Evolutionary conservation across 1,140 invertebrate species (phyloP).

Genomic region (Planococcus citri): DNA sequence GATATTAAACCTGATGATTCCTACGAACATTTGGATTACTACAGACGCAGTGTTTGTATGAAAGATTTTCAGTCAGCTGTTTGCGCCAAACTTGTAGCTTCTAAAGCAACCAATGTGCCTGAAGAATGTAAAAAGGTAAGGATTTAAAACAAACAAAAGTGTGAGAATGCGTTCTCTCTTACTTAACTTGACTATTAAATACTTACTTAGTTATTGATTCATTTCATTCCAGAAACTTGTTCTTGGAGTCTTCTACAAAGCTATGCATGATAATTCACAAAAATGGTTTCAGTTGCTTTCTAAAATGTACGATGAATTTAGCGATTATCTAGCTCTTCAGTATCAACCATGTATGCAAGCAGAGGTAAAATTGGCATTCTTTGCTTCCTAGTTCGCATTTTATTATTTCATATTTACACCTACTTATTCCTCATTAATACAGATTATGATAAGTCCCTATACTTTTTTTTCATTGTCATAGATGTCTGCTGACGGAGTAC

Average conservation of each 20-base stretch:
- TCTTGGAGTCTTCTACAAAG: background rate
- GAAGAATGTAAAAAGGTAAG: background rate
- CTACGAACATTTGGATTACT: background rate
- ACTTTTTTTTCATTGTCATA: too few species aligned
- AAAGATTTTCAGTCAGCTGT: background rate
- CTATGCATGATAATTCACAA: background rate
- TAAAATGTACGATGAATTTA: too few species aligned
- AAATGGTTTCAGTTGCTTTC: background rate
- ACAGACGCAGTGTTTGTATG: background rate
- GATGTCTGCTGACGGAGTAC: too few species aligned
- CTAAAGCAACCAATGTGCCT: background rate
- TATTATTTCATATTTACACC: too few species aligned
- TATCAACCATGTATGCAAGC: too few species aligned
- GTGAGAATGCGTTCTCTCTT: too few species aligned
- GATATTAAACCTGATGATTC: background rate
- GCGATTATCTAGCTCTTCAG: too few species aligned
- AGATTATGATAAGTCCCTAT: too few species aligned
- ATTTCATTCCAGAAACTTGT: background rate
- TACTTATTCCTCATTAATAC: too few species aligned
- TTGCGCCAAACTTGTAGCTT: background rate
- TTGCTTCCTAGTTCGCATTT: too few species aligned
- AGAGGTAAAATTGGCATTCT: too few species aligned
- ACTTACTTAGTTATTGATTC: background rate
- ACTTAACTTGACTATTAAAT: background rate
- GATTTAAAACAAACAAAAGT: too few species aligned